Evolutionary conservation across 2,888 invertebrate genomes (phyloP), one percentile per base, ranked within the genome.

Genomic region (Xanthia icteritia): DNA sequence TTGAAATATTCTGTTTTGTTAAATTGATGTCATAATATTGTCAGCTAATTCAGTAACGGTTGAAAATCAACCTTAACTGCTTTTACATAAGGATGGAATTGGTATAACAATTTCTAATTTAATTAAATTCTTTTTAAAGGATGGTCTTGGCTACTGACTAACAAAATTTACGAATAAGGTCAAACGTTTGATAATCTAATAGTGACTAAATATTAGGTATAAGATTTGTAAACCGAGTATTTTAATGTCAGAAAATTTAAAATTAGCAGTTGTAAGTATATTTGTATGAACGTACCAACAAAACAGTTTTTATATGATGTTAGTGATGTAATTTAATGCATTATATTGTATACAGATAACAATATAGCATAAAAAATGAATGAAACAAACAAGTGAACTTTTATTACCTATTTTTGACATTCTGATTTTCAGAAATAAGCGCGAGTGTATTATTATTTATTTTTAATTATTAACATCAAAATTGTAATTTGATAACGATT

Each of bases 391-490:
- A 39, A 68, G 9, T 61, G 4, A 36, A 54, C 0, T 63, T 31
- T 56, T 65, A 61, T 42, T 36, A 58, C 15, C 1, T 31, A 60
- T 45, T 39, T 54, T 23, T 56, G 2, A 20, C 23, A 69, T 45
- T 69, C 1, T 75, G 31, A 20, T 27, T 48, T 69, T 67, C 66
- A 79, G 79, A 63, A 78, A 45, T 27, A 64, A 58, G 65, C 31
- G 73, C 70, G 58, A 73, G 60, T 79, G 69, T 80, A 71, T 84
- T 75, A 84, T 85, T 85, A 85, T 86, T 86, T 87, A 83, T 83
- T 86, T 81, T 42, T 70, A 74, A 76, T 54, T 60, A 70, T 69
- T 56, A 67, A 72, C 31, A 48, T 66, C 63, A 64, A 88, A 79
- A 74, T 81, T 77, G 2, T 77, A 77, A 77, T 69, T 87, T 67